Evolutionary conservation across 2,888 invertebrate species (phyloP), one percentile per base, ranked within the genome.

Genomic region (Rosalia funebris): DNA sequence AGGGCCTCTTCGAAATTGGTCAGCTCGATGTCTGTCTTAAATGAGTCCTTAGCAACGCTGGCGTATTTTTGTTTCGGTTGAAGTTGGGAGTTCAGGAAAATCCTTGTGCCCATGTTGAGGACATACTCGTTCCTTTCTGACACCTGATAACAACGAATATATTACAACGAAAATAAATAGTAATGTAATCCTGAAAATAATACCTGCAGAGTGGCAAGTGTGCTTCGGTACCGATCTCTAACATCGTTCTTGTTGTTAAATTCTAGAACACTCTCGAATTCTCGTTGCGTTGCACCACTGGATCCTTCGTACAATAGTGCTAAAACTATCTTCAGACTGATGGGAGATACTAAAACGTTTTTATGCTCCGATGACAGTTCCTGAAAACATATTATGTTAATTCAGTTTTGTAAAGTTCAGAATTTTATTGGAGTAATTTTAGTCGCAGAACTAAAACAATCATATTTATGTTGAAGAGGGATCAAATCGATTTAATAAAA

Each of bases 271-370:
- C 82, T 81, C 44, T 84, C 79, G 12, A 91, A 82, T 75, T 91
- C 89, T 1, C 80, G 76, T 62, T 86, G 84, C 0, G 91, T 91
- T 10, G 79, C 70, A 1, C 89, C 89, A 16, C 85, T 84, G 0
- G 92, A 87, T 0, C 91, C 93, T 79, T 92, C 91, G 25, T 87
- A 87, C 1, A 93, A 82, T 70, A 93, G 84, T 0, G 89, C 89
- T 59, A 93, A 75, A 0, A 90, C 87, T 66, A 92, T 75, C 80
- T 92, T 92, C 46, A 92, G 78, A 1, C 92, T 91, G 61, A 92
- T 83, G 0, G 93, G 92, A 0, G 93, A 93, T 42, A 92, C 75
- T 17, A 93, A 81, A 50, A 91, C 83, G 79, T 93, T 93, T 7
- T 84, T 86, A 4, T 81, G 74, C 1, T 87, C 82, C 7, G 81